A percentile compares a stretch with the other conserved stretches of the same genome.
phyloP scores from a whole-genome alignment of 1,140 invertebrate genomes.

The Steinernema khuongi region DNA sequence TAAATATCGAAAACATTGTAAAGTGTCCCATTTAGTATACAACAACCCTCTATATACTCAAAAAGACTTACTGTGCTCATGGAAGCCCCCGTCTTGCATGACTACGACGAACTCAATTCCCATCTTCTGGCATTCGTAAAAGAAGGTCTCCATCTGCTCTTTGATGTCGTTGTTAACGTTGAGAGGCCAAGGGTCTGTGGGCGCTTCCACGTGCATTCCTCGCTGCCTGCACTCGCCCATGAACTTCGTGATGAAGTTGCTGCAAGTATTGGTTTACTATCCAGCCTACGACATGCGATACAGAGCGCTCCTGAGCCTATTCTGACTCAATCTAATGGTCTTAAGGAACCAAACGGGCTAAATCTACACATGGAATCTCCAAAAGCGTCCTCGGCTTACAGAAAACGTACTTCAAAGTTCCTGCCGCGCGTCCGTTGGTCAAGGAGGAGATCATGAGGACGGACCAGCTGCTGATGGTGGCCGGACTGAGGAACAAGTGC shows the following conservation, averaged over 20 bases:
- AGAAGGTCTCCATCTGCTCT: neutral
- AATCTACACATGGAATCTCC: too few relatives aligned
- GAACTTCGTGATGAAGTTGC: neutral
- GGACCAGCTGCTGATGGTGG: neutral
- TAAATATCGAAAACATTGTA: too few relatives aligned
- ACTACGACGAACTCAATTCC: neutral
- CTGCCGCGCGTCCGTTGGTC: neutral
- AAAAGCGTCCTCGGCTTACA: too few relatives aligned
- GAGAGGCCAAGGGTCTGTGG: neutral
- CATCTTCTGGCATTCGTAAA: neutral
- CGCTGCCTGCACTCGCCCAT: neutral
- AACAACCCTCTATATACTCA: too few relatives aligned
- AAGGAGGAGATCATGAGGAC: neutral
- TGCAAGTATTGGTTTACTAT: neutral
- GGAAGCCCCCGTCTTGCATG: neutral
- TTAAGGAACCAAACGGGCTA: too few relatives aligned
- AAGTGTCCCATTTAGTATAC: too few relatives aligned
- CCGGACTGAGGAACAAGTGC: neutral
- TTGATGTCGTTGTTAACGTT: neutral
- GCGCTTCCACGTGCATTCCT: neutral
- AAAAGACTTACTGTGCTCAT: neutral
- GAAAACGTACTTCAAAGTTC: neutral
- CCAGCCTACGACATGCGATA: neutral
- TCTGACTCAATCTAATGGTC: too few relatives aligned
- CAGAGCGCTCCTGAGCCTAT: too few relatives aligned